Evolutionary conservation across 2,888 invertebrate species (phyloP).

Genomic region (Sesamia inferens): DNA sequence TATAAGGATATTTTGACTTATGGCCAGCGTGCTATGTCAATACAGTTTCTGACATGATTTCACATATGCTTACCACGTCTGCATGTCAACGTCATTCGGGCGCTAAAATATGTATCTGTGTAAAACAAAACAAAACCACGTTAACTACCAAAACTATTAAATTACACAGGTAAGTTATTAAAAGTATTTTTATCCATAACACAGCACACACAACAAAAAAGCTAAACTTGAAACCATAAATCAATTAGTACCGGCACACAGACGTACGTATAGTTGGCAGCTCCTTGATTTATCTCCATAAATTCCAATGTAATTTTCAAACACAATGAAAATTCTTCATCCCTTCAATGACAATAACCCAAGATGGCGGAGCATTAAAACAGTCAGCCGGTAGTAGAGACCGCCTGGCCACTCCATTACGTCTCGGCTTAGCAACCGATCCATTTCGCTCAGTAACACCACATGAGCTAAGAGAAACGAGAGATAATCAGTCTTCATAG

Average conservation of each 20-base stretch:
- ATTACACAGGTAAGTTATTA: too few species aligned
- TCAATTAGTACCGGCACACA: not conserved
- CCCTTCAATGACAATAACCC: slow-evolving; percentile 16
- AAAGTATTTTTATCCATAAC: not conserved
- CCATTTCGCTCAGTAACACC: slow-evolving; percentile 26
- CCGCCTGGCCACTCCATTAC: slow-evolving; percentile 40
- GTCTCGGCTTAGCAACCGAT: slow-evolving; percentile 38
- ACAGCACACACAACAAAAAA: not conserved
- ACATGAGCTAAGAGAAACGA: slow-evolving; percentile 4
- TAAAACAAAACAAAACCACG: too few species aligned
- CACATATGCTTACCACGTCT: too few species aligned
- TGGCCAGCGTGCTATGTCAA: not conserved
- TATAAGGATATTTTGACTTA: not conserved
- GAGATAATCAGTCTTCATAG: slow-evolving; percentile 29
- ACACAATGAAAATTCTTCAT: slow-evolving; percentile 28
- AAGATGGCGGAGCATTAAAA: slow-evolving; percentile 25
- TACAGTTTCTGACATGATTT: not conserved
- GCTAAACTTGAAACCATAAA: not conserved
- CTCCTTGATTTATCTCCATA: slow-evolving; percentile 19
- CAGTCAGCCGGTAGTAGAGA: slow-evolving; percentile 14
- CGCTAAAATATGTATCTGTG: not conserved
- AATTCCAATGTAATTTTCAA: slow-evolving; percentile 27
- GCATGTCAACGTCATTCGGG: not conserved
- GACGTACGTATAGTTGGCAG: not conserved
- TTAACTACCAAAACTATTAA: not conserved